Evolutionary conservation across 2,888 invertebrate genomes (phyloP).

Genomic region (Slavum lentiscoides): DNA sequence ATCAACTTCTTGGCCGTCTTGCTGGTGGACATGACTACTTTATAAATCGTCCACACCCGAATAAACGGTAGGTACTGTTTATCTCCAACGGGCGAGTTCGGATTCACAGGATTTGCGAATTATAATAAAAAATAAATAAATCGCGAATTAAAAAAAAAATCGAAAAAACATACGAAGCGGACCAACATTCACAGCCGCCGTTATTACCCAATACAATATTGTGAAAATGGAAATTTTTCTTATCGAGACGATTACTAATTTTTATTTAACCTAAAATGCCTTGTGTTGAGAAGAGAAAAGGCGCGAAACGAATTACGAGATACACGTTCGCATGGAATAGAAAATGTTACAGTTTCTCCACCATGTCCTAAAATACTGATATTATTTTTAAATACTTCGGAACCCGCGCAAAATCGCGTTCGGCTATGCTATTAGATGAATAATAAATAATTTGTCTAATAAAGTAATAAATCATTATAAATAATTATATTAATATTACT

Average conservation of each 20-base stretch:
- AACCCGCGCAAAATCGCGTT: no score
- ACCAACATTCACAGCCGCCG: no score
- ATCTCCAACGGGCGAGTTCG: background rate
- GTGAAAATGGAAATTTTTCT: background rate
- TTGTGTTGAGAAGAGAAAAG: conserved; percentile 7
- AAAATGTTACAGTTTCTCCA: background rate
- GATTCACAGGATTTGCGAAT: no score
- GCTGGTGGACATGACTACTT: conserved; percentile 11
- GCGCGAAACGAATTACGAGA: background rate
- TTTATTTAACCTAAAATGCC: conserved; percentile 30
- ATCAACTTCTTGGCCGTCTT: conserved; percentile 22
- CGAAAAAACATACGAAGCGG: no score
- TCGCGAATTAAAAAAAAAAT: background rate
- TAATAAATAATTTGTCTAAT: no score
- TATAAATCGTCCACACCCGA: background rate
- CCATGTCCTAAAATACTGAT: background rate
- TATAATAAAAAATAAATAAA: no score
- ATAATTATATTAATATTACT: no score
- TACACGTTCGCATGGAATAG: background rate
- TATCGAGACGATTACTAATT: background rate
- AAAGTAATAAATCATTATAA: no score
- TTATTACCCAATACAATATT: no score
- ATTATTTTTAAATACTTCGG: background rate
- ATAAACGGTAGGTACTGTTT: background rate
- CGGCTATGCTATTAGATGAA: no score